Evolutionary conservation across 2,797 vertebrate species (phyloP).

Genomic region (Phyllotis vaccarum): DNA sequence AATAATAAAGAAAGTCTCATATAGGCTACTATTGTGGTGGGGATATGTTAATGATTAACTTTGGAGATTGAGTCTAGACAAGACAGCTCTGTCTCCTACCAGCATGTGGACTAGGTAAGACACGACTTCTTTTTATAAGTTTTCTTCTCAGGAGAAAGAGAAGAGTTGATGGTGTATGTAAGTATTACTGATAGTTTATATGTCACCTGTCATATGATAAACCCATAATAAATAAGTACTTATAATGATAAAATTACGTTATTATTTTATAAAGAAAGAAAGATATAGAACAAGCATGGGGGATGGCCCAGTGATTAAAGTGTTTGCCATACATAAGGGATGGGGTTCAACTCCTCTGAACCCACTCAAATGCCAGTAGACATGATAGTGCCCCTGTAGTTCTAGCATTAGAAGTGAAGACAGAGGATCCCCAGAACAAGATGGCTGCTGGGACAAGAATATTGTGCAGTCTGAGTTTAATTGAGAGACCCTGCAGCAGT

Average conservation of each 20-base stretch:
- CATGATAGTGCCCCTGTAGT: not conserved
- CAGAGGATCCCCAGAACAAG: not conserved
- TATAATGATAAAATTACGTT: not conserved
- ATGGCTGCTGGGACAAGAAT: not conserved
- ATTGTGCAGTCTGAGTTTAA: not conserved
- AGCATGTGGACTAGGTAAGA: not conserved
- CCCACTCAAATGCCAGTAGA: not conserved
- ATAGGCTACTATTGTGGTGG: not conserved
- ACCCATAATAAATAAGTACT: not conserved
- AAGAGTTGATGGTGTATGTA: not conserved
- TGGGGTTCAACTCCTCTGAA: not conserved
- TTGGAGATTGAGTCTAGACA: not conserved
- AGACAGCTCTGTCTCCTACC: not conserved
- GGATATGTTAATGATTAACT: not conserved
- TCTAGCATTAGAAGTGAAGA: not conserved
- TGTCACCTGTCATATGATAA: not conserved
- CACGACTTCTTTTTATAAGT: not conserved
- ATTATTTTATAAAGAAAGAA: conserved; percentile 5
- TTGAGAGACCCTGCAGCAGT: not conserved
- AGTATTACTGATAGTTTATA: not conserved
- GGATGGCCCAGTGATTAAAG: not conserved
- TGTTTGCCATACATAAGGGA: too few relatives aligned
- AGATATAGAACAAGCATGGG: not conserved
- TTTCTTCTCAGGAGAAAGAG: conserved; percentile 19
- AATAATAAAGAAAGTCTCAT: not conserved